A percentile compares a stretch with the other conserved stretches of the same genome.
phyloP scores from a whole-genome alignment of 1,140 invertebrate genomes.

The Carposina sasakii region DNA sequence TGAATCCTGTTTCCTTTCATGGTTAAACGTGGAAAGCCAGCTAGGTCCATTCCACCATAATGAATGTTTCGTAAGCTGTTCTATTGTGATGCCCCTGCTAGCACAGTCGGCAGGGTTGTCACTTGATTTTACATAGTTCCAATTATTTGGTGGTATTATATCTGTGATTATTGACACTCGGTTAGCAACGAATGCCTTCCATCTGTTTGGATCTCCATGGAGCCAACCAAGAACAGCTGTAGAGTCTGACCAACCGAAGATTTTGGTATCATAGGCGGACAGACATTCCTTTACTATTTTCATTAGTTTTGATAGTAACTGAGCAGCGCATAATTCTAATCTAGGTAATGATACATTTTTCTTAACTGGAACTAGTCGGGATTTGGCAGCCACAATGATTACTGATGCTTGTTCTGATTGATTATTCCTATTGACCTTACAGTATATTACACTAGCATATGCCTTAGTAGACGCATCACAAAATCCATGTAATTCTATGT shows the following conservation, averaged over 20 bases:
- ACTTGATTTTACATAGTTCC: no score
- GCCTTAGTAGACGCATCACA: conserved; percentile 17
- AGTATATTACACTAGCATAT: conserved; percentile 24
- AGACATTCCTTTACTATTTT: conserved; percentile 20
- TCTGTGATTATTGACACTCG: no score
- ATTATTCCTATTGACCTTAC: conserved; percentile 20
- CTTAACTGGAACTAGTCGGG: conserved; percentile 57
- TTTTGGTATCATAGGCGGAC: conserved; percentile 4
- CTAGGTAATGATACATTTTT: conserved; percentile 44
- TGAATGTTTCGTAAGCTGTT: no score
- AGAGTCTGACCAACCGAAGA: conserved; percentile 16
- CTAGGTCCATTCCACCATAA: no score
- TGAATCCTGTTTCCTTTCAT: no score
- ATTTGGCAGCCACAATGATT: conserved; percentile 43
- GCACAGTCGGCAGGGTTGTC: no score
- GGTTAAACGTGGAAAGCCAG: no score
- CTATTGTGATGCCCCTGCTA: no score
- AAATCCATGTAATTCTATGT: conserved; percentile 22
- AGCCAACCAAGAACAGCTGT: no score
- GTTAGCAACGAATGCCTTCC: no score
- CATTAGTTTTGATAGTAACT: conserved; percentile 40
- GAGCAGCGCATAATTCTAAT: conserved; percentile 60
- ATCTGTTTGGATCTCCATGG: no score
- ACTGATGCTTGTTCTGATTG: conserved; percentile 9
- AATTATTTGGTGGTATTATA: no score